phyloP scores from a whole-genome alignment of 2,797 vertebrate genomes.

The Masticophis lateralis region DNA sequence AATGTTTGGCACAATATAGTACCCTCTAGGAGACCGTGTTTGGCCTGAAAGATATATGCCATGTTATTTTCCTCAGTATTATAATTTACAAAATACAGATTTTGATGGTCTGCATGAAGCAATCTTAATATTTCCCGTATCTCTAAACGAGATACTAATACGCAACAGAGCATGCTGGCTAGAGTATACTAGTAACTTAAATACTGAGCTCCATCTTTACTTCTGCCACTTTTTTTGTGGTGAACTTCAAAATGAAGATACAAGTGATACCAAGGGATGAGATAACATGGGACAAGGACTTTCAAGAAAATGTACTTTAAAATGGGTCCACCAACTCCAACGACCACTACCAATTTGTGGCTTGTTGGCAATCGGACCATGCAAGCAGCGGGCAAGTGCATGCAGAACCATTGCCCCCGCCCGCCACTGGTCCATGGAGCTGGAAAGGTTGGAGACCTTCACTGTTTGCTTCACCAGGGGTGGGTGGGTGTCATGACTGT shows the following conservation, averaged over 20 bases:
- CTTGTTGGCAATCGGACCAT: not conserved
- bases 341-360: not conserved
- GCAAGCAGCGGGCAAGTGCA: accelerated
- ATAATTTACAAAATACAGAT: not conserved
- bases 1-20: not conserved
- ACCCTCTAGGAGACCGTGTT: not conserved
- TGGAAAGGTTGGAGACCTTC: not conserved
- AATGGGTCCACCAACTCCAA: not conserved
- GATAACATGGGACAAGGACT: not conserved
- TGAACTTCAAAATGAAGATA: not conserved
- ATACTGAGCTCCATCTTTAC: not conserved
- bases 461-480: not conserved
- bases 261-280: not conserved
- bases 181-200: not conserved
- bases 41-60: not conserved
- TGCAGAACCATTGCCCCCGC: not conserved
- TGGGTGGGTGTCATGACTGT: too few relatives aligned
- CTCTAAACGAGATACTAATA: not conserved
- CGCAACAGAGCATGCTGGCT: not conserved
- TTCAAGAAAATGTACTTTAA: not conserved
- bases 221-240: not conserved
- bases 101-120: not conserved
- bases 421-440: not conserved
- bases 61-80: not conserved
- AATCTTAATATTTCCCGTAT: not conserved